Evolutionary conservation across 2,113 vertebrate species (phyloP).

Genomic region (Glaucidium brasilianum): DNA sequence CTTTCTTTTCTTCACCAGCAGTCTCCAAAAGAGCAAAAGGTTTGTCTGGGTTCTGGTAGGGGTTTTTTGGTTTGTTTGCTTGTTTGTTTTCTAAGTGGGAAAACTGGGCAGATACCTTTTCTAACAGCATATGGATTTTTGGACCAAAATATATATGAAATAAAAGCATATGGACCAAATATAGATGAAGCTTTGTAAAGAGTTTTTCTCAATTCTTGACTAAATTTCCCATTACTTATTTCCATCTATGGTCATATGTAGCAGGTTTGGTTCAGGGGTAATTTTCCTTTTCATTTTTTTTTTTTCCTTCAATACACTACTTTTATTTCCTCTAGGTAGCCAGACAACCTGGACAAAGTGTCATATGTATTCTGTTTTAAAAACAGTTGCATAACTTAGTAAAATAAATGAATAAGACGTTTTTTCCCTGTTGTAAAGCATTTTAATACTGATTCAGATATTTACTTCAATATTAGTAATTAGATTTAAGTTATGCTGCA

Average conservation of each 20-base stretch:
- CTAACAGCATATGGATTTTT: neutral
- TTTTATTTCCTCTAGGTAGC: neutral
- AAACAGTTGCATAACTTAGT: neutral
- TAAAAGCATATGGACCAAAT: neutral
- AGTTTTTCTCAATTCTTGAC: neutral
- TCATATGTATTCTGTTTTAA: neutral
- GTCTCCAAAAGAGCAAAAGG: neutral
- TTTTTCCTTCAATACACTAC: neutral
- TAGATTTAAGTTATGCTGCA: neutral
- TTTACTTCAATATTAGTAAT: neutral
- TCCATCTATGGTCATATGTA: fast-evolving
- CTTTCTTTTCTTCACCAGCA: neutral
- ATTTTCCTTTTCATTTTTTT: neutral
- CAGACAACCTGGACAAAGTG: neutral
- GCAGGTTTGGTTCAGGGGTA: neutral
- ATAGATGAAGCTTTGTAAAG: neutral
- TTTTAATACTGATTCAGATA: neutral
- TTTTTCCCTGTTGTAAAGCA: neutral
- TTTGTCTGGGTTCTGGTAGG: fast-evolving
- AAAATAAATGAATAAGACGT: neutral
- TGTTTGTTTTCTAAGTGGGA: neutral
- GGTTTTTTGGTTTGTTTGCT: neutral
- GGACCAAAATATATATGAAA: neutral
- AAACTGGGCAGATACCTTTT: neutral
- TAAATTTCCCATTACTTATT: neutral